Base-by-base conservation (phyloP, 2,888 invertebrate species). In the Sinohyriopsis cumingii region DNA sequence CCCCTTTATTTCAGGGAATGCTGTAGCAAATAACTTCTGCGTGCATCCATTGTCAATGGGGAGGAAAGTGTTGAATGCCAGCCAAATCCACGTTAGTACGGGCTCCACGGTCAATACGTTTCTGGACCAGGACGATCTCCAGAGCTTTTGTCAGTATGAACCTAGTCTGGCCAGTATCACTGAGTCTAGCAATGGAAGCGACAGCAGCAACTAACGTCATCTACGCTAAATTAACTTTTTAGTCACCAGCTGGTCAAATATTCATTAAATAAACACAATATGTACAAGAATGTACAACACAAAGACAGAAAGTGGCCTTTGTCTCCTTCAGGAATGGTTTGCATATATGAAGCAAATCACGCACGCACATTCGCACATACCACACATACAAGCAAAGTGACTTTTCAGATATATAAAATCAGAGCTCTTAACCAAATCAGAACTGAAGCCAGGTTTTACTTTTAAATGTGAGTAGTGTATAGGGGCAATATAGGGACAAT, bases 21-120 rank as follows among this genome's bases (percentile, higher is more conserved):
- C 25, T 22, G 64, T 68, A 19, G 53, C 60, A 20, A 54, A 67
- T 25, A 61, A 60, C 7, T 53, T 71, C 5, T 75, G 75, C 57
- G 75, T 75, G 15, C 75, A 75, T 61, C 75, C 75, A 1, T 67
- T 18, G 22, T 75, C 75, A 19, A 57, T 75, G 7, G 55, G 59
- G 45, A 59, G 60, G 55, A 65, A 67, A 18, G 71, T 72, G 20
- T 67, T 69, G 12, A 63, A 68, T 20, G 72, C 77, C 24, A 78
- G 79, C 57, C 55, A 63, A 6, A 59, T 5, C 1, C 83, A 83
- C 68, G 62, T 59, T 6, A 83, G 82, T 66, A 78, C 81, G 0
- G 83, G 83, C 0, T 82, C 82, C 7, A 83, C 82, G 12, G 82
- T 83, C 19, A 72, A 74, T 24, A 82, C 81, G 33, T 82, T 81